phyloP scores from a whole-genome alignment of 2,113 vertebrate species.

The Brachypodius melanocephalos region DNA sequence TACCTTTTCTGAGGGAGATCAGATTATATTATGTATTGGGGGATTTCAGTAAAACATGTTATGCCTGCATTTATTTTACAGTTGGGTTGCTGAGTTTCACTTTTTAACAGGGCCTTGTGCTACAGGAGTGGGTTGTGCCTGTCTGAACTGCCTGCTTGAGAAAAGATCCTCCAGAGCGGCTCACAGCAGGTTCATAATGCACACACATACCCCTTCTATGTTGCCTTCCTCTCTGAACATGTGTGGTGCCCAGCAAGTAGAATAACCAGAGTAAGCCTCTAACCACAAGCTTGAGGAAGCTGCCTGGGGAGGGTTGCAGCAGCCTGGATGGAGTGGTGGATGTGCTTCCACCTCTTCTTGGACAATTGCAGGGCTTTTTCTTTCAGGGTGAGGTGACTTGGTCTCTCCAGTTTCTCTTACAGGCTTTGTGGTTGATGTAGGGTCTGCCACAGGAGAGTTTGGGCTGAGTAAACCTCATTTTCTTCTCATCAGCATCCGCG shows the following conservation, averaged over 20 bases:
- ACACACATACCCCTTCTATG: background rate
- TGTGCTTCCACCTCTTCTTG: background rate
- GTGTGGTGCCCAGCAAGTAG: background rate
- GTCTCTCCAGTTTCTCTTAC: background rate
- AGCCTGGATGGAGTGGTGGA: background rate
- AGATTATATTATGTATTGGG: background rate
- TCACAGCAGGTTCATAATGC: background rate
- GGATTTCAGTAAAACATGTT: background rate
- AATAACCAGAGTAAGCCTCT: background rate
- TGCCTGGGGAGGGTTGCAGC: rapidly evolving
- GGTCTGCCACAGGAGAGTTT: background rate
- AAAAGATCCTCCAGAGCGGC: background rate
- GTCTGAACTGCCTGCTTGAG: background rate
- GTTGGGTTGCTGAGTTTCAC: background rate
- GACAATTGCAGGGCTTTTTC: background rate
- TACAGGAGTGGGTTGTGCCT: background rate
- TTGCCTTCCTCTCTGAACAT: rapidly evolving
- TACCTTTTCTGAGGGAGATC: background rate
- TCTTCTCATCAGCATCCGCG: background rate
- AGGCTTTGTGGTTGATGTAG: background rate
- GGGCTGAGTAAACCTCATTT: background rate
- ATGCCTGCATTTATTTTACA: background rate
- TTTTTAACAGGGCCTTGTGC: background rate
- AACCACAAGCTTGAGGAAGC: background rate
- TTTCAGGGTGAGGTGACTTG: background rate